Conservation (phyloP, 2,113 vertebrate genomes). For the Psephotus haematonotus region DNA sequence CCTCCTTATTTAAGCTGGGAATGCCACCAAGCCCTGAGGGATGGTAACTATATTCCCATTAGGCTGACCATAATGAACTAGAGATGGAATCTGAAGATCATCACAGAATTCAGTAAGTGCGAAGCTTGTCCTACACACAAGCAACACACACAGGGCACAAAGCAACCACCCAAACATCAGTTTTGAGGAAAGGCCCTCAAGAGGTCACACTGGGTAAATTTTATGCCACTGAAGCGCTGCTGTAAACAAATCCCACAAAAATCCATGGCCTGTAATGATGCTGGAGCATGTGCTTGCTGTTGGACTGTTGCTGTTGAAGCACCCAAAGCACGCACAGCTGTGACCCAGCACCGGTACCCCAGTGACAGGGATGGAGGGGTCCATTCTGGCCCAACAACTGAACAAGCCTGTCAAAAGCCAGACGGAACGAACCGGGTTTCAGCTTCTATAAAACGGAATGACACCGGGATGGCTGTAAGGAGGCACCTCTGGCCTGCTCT, state of each 20-base stretch:
- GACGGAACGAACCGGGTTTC: not conserved
- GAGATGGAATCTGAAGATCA: not conserved
- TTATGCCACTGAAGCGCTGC: rapidly evolving
- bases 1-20: not conserved
- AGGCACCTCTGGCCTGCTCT: not conserved
- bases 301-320: rapidly evolving
- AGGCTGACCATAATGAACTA: not conserved
- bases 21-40: rapidly evolving
- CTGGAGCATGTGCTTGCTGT: rapidly evolving
- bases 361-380: rapidly evolving
- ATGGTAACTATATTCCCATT: not conserved
- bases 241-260: not conserved
- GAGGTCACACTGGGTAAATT: rapidly evolving
- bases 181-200: not conserved
- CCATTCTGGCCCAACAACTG: too few species aligned
- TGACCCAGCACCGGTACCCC: rapidly evolving
- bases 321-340: rapidly evolving
- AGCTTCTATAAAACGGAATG: not conserved
- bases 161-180: not conserved
- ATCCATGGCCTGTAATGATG: rapidly evolving
- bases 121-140: not conserved
- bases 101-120: rapidly evolving
- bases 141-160: too few species aligned
- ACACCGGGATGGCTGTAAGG: too few species aligned
- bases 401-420: not conserved